Conservation (phyloP, 2,113 vertebrate genomes). For the Zapornia atra region DNA sequence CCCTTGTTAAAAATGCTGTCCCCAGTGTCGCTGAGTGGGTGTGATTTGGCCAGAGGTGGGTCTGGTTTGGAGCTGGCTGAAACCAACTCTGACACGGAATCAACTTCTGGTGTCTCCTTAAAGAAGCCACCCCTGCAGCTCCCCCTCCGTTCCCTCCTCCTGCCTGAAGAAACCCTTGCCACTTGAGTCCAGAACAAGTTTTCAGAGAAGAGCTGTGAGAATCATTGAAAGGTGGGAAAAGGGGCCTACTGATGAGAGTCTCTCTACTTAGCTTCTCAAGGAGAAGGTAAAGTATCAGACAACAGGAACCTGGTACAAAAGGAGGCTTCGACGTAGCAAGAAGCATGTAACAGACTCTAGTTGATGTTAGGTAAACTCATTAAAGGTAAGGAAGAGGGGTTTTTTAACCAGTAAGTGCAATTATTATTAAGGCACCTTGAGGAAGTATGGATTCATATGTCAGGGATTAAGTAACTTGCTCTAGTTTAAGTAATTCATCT, state of each 20-base stretch:
- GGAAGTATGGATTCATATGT: neutral
- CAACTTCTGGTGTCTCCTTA: neutral
- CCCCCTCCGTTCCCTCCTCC: neutral
- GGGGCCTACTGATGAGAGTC: neutral
- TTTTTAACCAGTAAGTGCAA: neutral
- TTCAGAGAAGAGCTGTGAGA: neutral
- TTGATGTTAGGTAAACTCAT: neutral
- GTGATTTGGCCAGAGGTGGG: too few species aligned
- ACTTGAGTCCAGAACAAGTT: neutral
- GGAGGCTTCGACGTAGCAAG: neutral
- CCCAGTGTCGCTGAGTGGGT: too few species aligned
- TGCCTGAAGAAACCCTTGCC: neutral
- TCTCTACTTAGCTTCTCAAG: neutral
- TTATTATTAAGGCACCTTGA: neutral
- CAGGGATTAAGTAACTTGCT: neutral
- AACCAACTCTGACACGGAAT: neutral
- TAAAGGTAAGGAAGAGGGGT: neutral
- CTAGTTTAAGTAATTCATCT: neutral
- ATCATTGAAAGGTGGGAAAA: neutral
- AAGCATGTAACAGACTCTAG: neutral
- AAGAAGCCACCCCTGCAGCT: neutral
- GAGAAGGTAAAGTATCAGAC: neutral
- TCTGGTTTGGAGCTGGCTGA: neutral
- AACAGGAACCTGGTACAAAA: neutral
- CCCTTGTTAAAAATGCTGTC: too few species aligned